Percentiles rank a stretch among this genome's conserved stretches.
phyloP scores from a whole-genome alignment of 2,113 vertebrate species.

The Neogobius melanostomus region DNA sequence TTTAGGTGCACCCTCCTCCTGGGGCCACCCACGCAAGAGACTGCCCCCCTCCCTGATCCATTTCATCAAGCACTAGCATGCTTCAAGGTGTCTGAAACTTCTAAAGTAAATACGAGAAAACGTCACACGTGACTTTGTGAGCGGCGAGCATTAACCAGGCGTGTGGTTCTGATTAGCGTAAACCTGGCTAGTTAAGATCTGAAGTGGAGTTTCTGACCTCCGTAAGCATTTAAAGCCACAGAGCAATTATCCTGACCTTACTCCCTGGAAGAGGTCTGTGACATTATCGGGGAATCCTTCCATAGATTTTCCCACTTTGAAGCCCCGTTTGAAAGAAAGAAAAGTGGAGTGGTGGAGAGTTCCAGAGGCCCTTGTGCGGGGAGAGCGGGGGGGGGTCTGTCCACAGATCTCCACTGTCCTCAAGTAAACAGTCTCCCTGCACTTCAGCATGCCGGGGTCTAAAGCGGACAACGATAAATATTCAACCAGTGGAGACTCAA shows the following conservation, averaged over 20 bases:
- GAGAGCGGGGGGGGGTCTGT: constrained; percentile 62
- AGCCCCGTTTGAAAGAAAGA: neutral
- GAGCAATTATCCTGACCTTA: constrained; percentile 29
- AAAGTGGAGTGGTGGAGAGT: constrained; percentile 52
- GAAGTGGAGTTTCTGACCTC: constrained; percentile 17
- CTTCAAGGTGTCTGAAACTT: neutral
- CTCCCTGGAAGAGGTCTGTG: constrained; percentile 13
- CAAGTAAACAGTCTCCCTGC: constrained; percentile 75
- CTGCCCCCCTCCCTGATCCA: constrained; percentile 5
- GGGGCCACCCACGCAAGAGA: constrained; percentile 21
- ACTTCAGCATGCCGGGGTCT: constrained; percentile 29
- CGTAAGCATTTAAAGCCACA: constrained; percentile 20
- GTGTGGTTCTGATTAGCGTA: constrained; percentile 47
- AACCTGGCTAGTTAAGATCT: constrained; percentile 23
- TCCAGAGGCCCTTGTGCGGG: constrained; percentile 61
- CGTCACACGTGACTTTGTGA: constrained; percentile 12
- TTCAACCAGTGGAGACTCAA: neutral
- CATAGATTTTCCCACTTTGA: constrained; percentile 42
- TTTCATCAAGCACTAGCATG: neutral
- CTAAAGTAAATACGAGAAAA: constrained; percentile 3
- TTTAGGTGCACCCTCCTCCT: constrained; percentile 7
- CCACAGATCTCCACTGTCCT: constrained; percentile 65
- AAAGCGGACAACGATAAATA: neutral
- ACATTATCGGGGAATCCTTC: constrained; percentile 54
- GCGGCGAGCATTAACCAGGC: constrained; percentile 5